Conservation (phyloP, 1,140 invertebrate genomes). For the Saccostrea cuccullata region DNA sequence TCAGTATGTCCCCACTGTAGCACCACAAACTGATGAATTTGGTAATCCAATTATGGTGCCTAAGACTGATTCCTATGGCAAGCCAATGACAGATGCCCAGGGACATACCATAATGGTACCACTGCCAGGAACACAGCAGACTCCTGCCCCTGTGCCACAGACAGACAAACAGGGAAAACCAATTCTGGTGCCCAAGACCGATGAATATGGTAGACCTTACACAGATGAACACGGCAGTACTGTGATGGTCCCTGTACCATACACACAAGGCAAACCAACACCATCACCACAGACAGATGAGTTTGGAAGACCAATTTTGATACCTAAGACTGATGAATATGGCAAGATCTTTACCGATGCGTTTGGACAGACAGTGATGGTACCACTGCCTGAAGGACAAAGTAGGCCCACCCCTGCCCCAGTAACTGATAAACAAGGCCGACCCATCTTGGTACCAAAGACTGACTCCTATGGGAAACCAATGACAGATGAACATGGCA, state of each 20-base stretch:
- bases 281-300: slow-evolving; percentile 36
- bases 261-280: slow-evolving; percentile 13
- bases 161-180: slow-evolving; percentile 45
- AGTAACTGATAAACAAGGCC: neutral
- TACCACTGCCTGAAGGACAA: neutral
- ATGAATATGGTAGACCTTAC: slow-evolving; percentile 35
- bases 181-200: neutral
- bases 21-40: slow-evolving; percentile 44
- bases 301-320: slow-evolving; percentile 11
- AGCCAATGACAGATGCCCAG: slow-evolving; percentile 22
- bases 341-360: neutral
- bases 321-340: slow-evolving; percentile 16
- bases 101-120: slow-evolving; percentile 10
- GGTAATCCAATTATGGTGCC: slow-evolving; percentile 39
- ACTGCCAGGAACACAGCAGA: slow-evolving; percentile 22
- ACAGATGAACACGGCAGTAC: neutral
- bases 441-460: slow-evolving; percentile 1
- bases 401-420: neutral
- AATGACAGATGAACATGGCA: slow-evolving; percentile 25
- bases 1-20: slow-evolving; percentile 40
- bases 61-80: neutral
- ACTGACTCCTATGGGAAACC: slow-evolving; percentile 27
- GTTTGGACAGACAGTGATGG: neutral
- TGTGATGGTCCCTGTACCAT: neutral
- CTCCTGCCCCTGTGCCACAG: slow-evolving; percentile 41